A percentile compares a stretch with the other conserved stretches of the same genome.
These are phyloP conservation scores for Eurytoma californica DNA, from an alignment of 2,888 invertebrate species.

Conservation along the genomic window DNA sequence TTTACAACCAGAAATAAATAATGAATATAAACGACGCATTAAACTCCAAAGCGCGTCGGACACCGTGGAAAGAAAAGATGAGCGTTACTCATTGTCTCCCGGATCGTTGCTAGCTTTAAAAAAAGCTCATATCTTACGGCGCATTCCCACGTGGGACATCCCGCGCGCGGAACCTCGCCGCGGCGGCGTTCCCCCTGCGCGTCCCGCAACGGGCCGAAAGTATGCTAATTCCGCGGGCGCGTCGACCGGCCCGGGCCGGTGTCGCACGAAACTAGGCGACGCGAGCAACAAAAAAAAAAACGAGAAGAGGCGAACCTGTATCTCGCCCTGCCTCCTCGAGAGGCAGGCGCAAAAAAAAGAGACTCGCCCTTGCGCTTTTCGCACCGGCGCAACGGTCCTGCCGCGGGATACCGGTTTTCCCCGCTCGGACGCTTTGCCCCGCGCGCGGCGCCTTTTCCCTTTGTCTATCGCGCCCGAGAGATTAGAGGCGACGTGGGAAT, in stretches of 20 bases:
- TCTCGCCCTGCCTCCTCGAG: neutral
- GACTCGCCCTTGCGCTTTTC: constrained; percentile 48
- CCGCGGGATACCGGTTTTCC: constrained; percentile 73
- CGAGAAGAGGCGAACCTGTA: neutral
- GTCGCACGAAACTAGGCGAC: no score
- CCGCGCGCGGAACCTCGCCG: constrained; percentile 32
- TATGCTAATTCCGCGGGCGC: constrained; percentile 68
- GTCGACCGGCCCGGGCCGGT: constrained; percentile 28
- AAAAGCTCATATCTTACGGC: constrained; percentile 33
- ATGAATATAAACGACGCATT: neutral
- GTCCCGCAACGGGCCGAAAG: constrained; percentile 69
- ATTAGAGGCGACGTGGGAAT: constrained; percentile 22
- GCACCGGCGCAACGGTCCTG: constrained; percentile 70
- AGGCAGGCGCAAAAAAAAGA: constrained; percentile 17
- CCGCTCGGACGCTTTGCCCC: constrained; percentile 61
- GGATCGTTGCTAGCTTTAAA: constrained; percentile 44
- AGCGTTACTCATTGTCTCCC: constrained; percentile 32
- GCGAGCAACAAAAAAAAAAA: neutral
- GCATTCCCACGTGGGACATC: constrained; percentile 70
- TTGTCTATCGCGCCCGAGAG: neutral
- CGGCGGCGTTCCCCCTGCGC: neutral
- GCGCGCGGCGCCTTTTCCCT: constrained; percentile 57
- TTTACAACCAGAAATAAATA: neutral
- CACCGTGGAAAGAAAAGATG: neutral
- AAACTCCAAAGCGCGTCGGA: neutral